Conservation (phyloP, 2,888 invertebrate species). For the Ectemnius cavifrons region DNA sequence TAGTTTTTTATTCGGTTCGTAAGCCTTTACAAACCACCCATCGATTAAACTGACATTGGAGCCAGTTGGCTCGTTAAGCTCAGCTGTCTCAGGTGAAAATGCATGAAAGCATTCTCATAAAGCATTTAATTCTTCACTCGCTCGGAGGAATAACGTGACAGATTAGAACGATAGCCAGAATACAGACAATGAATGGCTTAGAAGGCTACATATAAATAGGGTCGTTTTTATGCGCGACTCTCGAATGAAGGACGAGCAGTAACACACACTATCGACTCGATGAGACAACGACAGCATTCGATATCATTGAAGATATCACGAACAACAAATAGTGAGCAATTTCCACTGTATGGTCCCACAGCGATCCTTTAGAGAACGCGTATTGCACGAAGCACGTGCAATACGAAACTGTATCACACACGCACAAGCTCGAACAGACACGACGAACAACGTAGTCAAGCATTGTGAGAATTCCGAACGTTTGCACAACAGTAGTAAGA, state of each 20-base stretch:
- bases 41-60: neutral
- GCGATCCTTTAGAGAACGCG: neutral
- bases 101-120: neutral
- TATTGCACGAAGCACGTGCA: neutral
- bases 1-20: neutral
- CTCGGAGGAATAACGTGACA: neutral
- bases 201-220: constrained; percentile 1
- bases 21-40: neutral
- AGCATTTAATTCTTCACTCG: neutral
- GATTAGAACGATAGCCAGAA: neutral
- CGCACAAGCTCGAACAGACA: neutral
- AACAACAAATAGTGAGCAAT: constrained; percentile 1
- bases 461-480: neutral
- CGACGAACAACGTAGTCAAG: neutral
- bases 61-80: neutral
- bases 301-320: neutral
- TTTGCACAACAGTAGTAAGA: neutral
- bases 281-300: too few relatives aligned
- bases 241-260: too few relatives aligned
- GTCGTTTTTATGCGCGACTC: too few relatives aligned
- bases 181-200: constrained; percentile 1
- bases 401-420: neutral
- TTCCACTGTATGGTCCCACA: constrained; percentile 5
- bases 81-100: neutral
- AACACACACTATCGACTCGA: too few relatives aligned